Evolutionary conservation across 2,113 vertebrate genomes (phyloP).

Genomic region (Bos javanicus): DNA sequence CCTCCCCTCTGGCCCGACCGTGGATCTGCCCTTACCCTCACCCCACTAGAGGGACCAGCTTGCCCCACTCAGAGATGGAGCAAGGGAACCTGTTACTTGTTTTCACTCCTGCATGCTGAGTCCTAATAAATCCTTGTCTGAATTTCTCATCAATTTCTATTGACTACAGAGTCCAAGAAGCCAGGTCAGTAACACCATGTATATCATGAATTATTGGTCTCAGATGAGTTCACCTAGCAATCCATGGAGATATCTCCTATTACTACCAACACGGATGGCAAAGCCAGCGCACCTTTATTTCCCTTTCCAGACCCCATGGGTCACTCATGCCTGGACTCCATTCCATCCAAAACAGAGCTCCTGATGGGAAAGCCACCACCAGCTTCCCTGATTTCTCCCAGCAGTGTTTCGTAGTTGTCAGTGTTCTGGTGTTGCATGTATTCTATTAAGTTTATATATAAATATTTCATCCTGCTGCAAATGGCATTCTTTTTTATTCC

Average conservation of each 20-base stretch:
- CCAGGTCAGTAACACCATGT: not conserved
- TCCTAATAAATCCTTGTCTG: not conserved
- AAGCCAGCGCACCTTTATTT: not conserved
- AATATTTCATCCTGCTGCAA: not conserved
- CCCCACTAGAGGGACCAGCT: not conserved
- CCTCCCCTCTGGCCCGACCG: not conserved
- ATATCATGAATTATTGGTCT: not conserved
- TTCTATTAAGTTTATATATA: not conserved
- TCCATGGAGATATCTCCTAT: not conserved
- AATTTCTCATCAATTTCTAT: not conserved
- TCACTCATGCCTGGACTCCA: not conserved
- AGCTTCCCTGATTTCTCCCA: not conserved
- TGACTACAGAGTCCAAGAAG: not conserved
- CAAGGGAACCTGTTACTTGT: fast-evolving
- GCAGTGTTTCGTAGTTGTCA: not conserved
- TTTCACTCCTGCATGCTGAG: not conserved
- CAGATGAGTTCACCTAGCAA: not conserved
- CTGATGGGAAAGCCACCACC: not conserved
- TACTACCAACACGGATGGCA: not conserved
- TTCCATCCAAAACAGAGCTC: not conserved
- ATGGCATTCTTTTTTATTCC: not conserved
- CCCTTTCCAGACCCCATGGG: not conserved
- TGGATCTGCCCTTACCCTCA: not conserved
- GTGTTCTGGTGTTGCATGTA: not conserved
- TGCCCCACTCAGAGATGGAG: not conserved